phyloP scores from a whole-genome alignment of 2,888 invertebrate genomes.

The Thereva nobilitata region DNA sequence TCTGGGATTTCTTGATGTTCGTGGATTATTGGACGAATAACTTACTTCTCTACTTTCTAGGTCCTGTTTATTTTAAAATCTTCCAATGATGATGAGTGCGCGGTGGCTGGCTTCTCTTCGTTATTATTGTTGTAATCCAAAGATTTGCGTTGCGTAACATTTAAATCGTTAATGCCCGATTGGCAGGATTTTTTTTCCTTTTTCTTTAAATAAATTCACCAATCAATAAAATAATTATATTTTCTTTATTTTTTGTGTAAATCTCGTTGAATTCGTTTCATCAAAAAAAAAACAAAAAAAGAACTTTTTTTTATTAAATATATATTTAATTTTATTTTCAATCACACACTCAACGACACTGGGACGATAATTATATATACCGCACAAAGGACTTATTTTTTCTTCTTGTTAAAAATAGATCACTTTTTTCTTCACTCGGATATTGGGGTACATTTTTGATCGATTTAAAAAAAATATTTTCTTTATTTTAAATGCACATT shows the following conservation, averaged over 20 bases:
- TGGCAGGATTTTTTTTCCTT: background rate
- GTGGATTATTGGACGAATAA: too few species aligned
- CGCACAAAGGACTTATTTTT: too few species aligned
- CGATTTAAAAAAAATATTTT: background rate
- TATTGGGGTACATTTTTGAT: constrained; percentile 24
- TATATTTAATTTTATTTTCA: too few species aligned
- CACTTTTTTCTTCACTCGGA: constrained; percentile 26
- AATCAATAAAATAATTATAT: too few species aligned
- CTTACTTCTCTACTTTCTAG: constrained; percentile 8
- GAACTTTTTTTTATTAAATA: too few species aligned
- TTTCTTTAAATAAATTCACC: background rate
- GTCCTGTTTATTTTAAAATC: background rate
- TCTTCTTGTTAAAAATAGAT: constrained; percentile 28
- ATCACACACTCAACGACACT: too few species aligned
- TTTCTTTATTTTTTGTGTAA: too few species aligned
- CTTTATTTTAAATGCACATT: too few species aligned
- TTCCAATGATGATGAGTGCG: constrained; percentile 1
- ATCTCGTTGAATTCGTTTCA: too few species aligned
- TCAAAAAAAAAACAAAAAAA: too few species aligned
- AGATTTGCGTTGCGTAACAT: constrained; percentile 31
- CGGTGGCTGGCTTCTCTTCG: constrained; percentile 4
- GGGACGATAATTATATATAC: too few species aligned
- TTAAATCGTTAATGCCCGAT: constrained; percentile 5
- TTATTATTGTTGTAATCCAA: constrained; percentile 24
- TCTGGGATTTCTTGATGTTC: too few species aligned